Conservation (phyloP, 2,113 vertebrate genomes). For the Podarcis cretensis region DNA sequence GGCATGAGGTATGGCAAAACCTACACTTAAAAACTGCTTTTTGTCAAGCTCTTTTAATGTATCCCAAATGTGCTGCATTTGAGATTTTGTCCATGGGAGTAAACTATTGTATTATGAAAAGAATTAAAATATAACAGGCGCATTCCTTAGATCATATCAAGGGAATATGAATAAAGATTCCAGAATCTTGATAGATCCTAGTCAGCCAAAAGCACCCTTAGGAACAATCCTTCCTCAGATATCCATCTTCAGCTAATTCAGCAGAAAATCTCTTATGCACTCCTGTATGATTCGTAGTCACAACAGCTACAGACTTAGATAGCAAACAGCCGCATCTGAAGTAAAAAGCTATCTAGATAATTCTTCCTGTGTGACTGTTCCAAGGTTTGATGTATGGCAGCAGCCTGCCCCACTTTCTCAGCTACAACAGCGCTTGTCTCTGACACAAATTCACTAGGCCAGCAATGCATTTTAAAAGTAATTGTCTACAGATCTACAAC, state of each 20-base stretch:
- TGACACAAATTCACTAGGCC: not conserved
- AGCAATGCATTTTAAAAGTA: rapidly evolving
- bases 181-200: not conserved
- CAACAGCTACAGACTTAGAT: not conserved
- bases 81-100: not conserved
- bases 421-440: not conserved
- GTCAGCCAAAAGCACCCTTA: not conserved
- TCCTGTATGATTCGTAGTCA: not conserved
- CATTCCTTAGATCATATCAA: not conserved
- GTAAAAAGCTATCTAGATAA: not conserved
- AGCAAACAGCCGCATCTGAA: too few species aligned
- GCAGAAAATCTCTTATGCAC: not conserved
- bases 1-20: not conserved
- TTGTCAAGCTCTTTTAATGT: not conserved
- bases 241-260: conserved; percentile 1
- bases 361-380: not conserved
- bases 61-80: not conserved
- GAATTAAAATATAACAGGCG: not conserved
- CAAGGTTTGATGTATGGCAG: not conserved
- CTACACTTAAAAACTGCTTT: not conserved
- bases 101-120: not conserved
- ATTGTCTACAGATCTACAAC: too few species aligned
- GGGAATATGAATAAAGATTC: not conserved
- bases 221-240: not conserved
- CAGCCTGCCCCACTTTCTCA: not conserved